Percentiles rank a stretch among this genome's conserved stretches.
Evolutionary conservation across 2,797 vertebrate species (phyloP).

Genomic region (Pipistrellus pipistrellus): DNA sequence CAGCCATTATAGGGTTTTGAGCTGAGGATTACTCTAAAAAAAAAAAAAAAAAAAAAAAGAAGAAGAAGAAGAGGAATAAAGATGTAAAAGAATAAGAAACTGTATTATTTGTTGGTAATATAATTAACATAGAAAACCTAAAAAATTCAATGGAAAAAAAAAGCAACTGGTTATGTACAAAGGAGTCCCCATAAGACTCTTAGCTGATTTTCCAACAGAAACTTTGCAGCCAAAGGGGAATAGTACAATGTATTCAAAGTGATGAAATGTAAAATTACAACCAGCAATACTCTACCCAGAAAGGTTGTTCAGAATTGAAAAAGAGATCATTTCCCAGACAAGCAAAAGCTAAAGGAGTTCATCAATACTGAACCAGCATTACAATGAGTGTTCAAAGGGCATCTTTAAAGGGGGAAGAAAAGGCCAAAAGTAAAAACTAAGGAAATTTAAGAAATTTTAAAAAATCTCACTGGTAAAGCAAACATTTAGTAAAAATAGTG

Average conservation of each 20-base stretch:
- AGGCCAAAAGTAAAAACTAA: neutral
- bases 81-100: neutral
- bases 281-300: neutral
- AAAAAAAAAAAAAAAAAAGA: rapidly evolving
- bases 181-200: neutral
- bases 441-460: neutral
- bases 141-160: neutral
- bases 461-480: neutral
- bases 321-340: neutral
- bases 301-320: neutral
- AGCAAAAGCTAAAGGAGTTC: neutral
- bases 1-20: neutral
- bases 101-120: neutral
- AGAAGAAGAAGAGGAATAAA: neutral
- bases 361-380: neutral
- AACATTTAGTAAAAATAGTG: neutral
- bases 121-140: constrained; percentile 40
- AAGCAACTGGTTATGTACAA: neutral
- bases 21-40: neutral
- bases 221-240: neutral
- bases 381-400: neutral
- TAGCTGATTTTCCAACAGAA: neutral
- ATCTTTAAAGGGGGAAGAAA: neutral
- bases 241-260: neutral
- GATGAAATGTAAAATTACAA: neutral